Conservation (phyloP, 2,797 vertebrate genomes). For the Cyprinodon diabolis region DNA sequence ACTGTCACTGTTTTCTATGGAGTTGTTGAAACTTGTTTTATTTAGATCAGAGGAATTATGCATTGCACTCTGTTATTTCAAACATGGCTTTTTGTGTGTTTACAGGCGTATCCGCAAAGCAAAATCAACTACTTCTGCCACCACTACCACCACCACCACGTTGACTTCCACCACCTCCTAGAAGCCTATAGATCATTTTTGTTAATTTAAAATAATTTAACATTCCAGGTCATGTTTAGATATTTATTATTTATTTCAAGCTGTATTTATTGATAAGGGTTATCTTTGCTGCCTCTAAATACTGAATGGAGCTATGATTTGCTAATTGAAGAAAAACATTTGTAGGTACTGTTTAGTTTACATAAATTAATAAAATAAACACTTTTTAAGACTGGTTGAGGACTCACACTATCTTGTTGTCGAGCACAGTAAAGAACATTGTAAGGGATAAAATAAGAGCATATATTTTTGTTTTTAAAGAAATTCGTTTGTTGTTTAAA, state of each 20-base stretch:
- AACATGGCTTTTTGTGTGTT: conserved; percentile 12
- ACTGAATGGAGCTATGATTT: background rate
- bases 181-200: background rate
- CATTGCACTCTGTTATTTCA: background rate
- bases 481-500: too few relatives aligned
- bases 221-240: conserved; percentile 10
- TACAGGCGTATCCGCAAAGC: conserved; percentile 40
- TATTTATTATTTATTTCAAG: conserved; percentile 68
- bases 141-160: background rate
- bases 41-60: background rate
- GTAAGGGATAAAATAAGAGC: too few relatives aligned
- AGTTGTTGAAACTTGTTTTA: background rate
- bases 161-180: background rate
- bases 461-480: too few relatives aligned
- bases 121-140: conserved; percentile 4
- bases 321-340: background rate
- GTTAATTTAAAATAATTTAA: conserved; percentile 50
- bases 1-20: background rate
- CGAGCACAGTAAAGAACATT: too few relatives aligned
- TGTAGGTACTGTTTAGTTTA: background rate
- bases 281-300: background rate
- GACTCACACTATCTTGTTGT: too few relatives aligned
- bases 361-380: too few relatives aligned
- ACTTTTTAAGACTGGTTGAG: too few relatives aligned
- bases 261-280: conserved; percentile 53